Base-by-base conservation (phyloP, 1,140 invertebrate genomes). In the Saxidomus purpurata region DNA sequence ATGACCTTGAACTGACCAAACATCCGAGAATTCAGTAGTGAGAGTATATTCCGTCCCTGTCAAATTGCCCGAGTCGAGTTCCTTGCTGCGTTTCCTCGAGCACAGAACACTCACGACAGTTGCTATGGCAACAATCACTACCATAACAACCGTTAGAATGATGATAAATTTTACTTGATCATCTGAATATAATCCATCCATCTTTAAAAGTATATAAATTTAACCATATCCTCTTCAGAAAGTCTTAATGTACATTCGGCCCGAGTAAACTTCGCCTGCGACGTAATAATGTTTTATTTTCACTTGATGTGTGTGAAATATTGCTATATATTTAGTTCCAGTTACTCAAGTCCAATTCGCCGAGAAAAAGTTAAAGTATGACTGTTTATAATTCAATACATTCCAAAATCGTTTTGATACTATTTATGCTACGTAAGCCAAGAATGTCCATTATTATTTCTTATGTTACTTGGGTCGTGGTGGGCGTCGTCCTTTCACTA, bases 1-100 rank as follows among this genome's bases (percentile, higher is more conserved):
- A 34, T 88, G 86, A 69, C 86, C 86, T 81, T 88, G 86, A 81
- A 88, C 77, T 52, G 86, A 88, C 86, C 86, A 88, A 28, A 88
- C 59, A n/a, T 88, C 86, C 34, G 38, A 17, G 38, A 67, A 47
- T 6, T 88, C 86, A 52, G 76, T 81, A 17, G 71, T 69, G 28
- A 88, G 34, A 0, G 76, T 67, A 67, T 88, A 88, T 61, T 81
- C 86, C 11, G 49, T 61, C 17, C 49, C 31, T 22, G 76, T 80
- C 34, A 80, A 55, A 19, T 17, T 11, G 0, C 71, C 55, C 3
- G 19, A 11, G 2, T 80, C 76, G 3, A 71, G 55, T 25, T 67
- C 4, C 38, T 34, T 55, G n/a, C 36, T 52, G 1, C 59, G 40
- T 71, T 59, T 67, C 38, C 76, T 61, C 71, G 86, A 77, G 36